Conservation (phyloP, 2,888 invertebrate species). For the Thymelicus sylvestris region DNA sequence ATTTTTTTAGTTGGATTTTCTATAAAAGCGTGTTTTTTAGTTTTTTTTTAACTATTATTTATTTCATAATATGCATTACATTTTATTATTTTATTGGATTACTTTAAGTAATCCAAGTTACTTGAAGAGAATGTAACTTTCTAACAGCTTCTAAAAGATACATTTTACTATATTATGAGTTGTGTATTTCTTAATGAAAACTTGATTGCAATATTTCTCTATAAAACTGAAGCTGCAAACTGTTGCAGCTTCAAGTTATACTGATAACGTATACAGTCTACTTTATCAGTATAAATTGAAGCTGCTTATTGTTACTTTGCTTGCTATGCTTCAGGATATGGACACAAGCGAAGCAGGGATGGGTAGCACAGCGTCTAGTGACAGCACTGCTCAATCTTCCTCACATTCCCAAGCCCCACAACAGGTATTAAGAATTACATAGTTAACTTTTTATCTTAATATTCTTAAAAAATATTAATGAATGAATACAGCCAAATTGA, state of each 20-base stretch:
- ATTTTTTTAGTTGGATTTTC: too few species aligned
- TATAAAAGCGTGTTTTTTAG: too few species aligned
- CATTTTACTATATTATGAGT: too few species aligned
- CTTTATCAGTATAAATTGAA: too few species aligned
- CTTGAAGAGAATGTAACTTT: background rate
- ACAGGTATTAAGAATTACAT: conserved; percentile 56
- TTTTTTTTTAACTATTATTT: too few species aligned
- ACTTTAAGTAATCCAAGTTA: background rate
- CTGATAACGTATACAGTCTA: too few species aligned
- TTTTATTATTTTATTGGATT: background rate
- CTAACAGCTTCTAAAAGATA: background rate
- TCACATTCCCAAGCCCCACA: conserved; percentile 76
- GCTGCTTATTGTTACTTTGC: conserved; percentile 10
- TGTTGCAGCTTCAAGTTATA: too few species aligned
- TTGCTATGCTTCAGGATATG: conserved; percentile 64
- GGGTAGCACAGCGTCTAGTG: conserved; percentile 75
- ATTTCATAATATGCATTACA: background rate
- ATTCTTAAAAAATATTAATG: background rate
- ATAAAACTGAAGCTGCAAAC: too few species aligned
- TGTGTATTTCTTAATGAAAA: too few species aligned
- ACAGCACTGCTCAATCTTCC: conserved; percentile 73
- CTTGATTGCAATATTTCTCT: too few species aligned
- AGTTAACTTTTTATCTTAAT: background rate
- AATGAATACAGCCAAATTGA: background rate
- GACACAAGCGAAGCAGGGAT: conserved; percentile 78